phyloP scores from a whole-genome alignment of 2,888 invertebrate genomes.

The Thumatha senex region DNA sequence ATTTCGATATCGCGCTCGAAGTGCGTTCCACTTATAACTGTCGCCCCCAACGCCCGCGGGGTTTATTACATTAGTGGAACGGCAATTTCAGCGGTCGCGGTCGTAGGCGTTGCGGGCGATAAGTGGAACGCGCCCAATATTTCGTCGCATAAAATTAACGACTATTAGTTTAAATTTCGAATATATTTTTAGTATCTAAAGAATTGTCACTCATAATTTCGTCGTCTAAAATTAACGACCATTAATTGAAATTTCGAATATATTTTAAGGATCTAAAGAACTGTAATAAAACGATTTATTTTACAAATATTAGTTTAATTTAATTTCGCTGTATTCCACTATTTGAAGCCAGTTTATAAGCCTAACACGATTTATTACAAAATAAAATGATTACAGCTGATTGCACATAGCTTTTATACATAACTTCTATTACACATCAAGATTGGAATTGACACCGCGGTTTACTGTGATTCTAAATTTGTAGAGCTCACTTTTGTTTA shows the following conservation, averaged over 20 bases:
- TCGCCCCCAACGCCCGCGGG: no score
- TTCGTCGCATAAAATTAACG: no score
- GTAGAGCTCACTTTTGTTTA: no score
- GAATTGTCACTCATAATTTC: no score
- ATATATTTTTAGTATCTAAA: no score
- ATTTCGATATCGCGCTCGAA: no score
- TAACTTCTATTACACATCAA: neutral
- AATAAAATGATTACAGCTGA: slow-evolving; percentile 1
- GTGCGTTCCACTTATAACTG: no score
- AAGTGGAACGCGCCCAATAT: no score
- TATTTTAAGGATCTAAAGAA: neutral
- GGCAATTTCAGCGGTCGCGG: no score
- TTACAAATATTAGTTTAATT: slow-evolving; percentile 11
- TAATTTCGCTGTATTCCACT: slow-evolving; percentile 2
- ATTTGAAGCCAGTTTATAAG: slow-evolving; percentile 2
- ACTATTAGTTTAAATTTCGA: no score
- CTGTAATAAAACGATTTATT: slow-evolving; percentile 12
- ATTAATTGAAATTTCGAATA: neutral
- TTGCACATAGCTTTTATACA: slow-evolving; percentile 1
- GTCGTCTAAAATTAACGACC: neutral
- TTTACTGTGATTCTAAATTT: neutral
- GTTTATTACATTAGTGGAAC: no score
- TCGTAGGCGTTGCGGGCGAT: no score
- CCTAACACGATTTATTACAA: slow-evolving; percentile 4
- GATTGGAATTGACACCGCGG: slow-evolving; percentile 3